A percentile compares a stretch with the other conserved stretches of the same genome.
phyloP scores from a whole-genome alignment of 2,797 vertebrate genomes.

The Pseudopleuronectes americanus region DNA sequence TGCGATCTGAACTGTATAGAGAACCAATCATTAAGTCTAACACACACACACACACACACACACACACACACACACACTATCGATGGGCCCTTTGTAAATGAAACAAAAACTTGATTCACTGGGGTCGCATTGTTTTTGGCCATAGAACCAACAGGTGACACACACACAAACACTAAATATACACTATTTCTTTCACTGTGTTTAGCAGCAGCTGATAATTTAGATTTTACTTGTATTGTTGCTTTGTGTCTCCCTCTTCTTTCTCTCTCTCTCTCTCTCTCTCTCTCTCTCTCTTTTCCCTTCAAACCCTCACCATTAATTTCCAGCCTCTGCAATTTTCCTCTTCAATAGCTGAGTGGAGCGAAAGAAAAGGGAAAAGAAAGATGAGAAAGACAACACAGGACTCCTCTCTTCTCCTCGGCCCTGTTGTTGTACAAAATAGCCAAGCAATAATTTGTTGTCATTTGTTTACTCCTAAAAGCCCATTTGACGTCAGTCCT shows the following conservation, averaged over 20 bases:
- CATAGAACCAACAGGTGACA: constrained; percentile 57
- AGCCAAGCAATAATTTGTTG: constrained; percentile 95
- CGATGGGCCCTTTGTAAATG: constrained; percentile 21
- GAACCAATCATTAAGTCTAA: neutral
- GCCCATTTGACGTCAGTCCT: constrained; percentile 92
- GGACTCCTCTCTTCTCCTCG: constrained; percentile 82
- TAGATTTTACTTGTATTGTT: constrained; percentile 94
- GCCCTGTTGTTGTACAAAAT: constrained; percentile 91
- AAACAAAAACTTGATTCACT: constrained; percentile 9
- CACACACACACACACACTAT: constrained; percentile 19
- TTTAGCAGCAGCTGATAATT: constrained; percentile 91
- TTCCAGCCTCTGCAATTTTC: constrained; percentile 90
- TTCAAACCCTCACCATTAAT: constrained; percentile 89
- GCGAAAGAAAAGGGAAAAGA: constrained; percentile 55
- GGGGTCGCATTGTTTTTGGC: constrained; percentile 47
- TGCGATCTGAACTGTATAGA: too few species aligned
- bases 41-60: constrained; percentile 8
- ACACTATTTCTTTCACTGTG: constrained; percentile 77
- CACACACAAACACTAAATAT: neutral
- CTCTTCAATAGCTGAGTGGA: constrained; percentile 74
- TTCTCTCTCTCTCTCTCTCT: constrained; percentile 55
- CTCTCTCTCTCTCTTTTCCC: constrained; percentile 60
- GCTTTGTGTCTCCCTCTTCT: constrained; percentile 67
- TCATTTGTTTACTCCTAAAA: constrained; percentile 97
- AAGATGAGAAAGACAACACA: constrained; percentile 83